Evolutionary conservation across 2,113 vertebrate genomes (phyloP).

Genomic region (Chamaea fasciata): DNA sequence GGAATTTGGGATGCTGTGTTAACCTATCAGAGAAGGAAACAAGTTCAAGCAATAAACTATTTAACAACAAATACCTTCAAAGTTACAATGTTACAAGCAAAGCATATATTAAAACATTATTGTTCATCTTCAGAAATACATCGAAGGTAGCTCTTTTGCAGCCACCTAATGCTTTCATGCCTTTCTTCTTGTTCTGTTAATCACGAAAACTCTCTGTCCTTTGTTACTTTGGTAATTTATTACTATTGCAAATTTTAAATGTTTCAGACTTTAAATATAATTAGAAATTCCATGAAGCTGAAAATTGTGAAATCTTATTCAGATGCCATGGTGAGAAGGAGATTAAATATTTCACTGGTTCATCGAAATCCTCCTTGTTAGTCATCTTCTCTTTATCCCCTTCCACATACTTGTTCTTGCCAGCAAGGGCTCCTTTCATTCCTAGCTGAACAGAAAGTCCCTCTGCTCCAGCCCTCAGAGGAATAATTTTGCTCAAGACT

Average conservation of each 20-base stretch:
- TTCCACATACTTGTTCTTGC: background rate
- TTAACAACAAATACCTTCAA: background rate
- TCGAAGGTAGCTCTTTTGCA: background rate
- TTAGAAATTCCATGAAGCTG: background rate
- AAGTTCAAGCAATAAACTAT: background rate
- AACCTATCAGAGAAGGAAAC: conserved; percentile 70
- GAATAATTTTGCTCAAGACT: background rate
- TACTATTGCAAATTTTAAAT: background rate
- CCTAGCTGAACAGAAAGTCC: background rate
- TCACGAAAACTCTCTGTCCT: background rate
- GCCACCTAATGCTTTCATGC: background rate
- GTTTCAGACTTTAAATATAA: background rate
- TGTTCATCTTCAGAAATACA: background rate
- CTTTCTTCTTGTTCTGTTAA: background rate
- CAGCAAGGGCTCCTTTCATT: background rate
- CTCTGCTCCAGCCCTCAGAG: background rate
- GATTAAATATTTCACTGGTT: background rate
- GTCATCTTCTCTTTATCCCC: background rate
- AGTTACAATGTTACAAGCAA: background rate
- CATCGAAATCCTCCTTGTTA: background rate
- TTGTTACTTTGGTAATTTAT: background rate
- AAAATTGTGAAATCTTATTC: background rate
- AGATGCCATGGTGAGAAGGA: background rate
- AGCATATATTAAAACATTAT: background rate
- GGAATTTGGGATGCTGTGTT: conserved; percentile 86